phyloP scores from a whole-genome alignment of 2,113 vertebrate species.

The Rhea pennata region DNA sequence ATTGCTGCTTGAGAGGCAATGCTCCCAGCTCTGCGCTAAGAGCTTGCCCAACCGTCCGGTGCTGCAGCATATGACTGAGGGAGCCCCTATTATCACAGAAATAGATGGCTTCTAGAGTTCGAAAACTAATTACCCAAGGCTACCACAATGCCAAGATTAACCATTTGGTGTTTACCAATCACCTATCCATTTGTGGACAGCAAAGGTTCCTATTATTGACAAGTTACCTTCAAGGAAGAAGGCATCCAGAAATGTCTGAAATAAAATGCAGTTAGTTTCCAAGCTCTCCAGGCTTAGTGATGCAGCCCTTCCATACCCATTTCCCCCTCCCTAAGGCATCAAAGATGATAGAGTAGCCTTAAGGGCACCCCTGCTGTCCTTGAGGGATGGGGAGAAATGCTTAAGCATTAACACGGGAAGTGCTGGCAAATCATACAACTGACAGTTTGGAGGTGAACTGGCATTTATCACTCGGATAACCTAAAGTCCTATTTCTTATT shows the following conservation, averaged over 20 bases:
- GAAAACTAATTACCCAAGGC: not conserved
- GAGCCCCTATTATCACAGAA: not conserved
- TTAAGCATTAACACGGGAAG: not conserved
- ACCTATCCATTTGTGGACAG: not conserved
- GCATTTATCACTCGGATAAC: not conserved
- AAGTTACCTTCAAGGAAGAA: not conserved
- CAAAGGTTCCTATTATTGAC: not conserved
- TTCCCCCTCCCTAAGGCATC: not conserved
- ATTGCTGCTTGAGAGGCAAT: not conserved
- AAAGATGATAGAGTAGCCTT: not conserved
- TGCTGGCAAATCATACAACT: too few relatives aligned
- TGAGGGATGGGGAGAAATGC: too few relatives aligned
- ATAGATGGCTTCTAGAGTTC: not conserved
- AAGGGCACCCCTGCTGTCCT: not conserved
- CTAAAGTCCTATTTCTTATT: not conserved
- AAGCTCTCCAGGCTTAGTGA: not conserved
- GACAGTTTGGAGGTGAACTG: too few relatives aligned
- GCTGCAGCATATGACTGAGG: accelerated
- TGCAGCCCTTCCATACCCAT: not conserved
- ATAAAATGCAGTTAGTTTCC: not conserved
- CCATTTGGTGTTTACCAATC: not conserved
- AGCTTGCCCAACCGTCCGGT: not conserved
- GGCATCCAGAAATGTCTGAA: not conserved
- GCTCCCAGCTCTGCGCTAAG: accelerated
- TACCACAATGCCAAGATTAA: not conserved